These are phyloP conservation scores for Eulemur mongoz DNA, from an alignment of 2,797 vertebrate genomes.

Conservation along the genomic window DNA sequence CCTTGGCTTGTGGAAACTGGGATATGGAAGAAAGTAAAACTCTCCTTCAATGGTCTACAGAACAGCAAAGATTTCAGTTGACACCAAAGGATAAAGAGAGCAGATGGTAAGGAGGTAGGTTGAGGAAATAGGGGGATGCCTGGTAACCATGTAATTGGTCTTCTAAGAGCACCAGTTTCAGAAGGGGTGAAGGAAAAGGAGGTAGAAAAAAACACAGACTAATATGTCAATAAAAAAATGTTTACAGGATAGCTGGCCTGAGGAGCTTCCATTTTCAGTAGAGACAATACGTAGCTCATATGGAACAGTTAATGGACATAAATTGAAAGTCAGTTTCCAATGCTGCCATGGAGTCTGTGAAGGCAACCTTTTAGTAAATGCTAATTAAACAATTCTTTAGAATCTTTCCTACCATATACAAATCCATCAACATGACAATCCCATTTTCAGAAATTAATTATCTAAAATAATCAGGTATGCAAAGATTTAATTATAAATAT, in stretches of 20 bases:
- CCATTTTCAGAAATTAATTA: not conserved
- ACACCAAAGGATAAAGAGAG: not conserved
- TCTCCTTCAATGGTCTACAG: not conserved
- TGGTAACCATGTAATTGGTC: too few species aligned
- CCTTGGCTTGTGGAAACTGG: not conserved
- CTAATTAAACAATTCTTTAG: not conserved
- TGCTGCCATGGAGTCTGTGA: not conserved
- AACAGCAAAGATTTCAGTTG: too few species aligned
- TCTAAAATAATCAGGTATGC: not conserved
- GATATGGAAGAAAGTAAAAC: not conserved
- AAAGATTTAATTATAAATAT: not conserved
- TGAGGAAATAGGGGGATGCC: not conserved
- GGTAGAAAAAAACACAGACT: not conserved
- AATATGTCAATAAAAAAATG: not conserved
- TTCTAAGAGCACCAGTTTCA: not conserved
- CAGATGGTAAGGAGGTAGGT: accelerated
- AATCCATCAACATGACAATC: not conserved
- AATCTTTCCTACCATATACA: not conserved
- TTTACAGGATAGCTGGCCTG: not conserved
- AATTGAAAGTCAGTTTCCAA: not conserved
- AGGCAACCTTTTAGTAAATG: not conserved
- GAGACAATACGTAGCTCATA: too few species aligned
- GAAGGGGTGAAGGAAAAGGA: not conserved
- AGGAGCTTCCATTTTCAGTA: not conserved
- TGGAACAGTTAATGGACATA: too few species aligned